phyloP scores from a whole-genome alignment of 2,888 invertebrate species.

The Phyllotreta cruciferae region DNA sequence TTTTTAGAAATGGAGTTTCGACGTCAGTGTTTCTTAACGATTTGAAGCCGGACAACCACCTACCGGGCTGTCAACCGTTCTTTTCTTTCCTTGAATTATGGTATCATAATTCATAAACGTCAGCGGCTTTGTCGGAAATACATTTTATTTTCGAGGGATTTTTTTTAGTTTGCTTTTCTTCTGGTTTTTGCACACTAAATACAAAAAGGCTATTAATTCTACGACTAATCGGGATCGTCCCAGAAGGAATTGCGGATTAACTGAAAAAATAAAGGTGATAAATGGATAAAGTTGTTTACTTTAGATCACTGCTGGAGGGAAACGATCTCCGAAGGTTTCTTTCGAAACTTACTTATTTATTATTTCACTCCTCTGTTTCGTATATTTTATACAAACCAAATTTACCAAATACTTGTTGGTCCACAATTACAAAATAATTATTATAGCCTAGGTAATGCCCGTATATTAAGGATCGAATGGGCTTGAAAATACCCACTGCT shows the following conservation, averaged over 20 bases:
- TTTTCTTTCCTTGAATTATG: conserved; percentile 60
- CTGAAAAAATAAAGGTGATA: conserved; percentile 24
- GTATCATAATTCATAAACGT: conserved; percentile 58
- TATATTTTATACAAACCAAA: too few relatives aligned
- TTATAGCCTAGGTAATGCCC: too few relatives aligned
- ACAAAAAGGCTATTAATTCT: conserved; percentile 43
- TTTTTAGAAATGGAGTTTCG: conserved; percentile 40
- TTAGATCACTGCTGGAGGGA: conserved; percentile 2
- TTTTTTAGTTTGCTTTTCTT: conserved; percentile 42
- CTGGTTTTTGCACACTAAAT: conserved; percentile 39
- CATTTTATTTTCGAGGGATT: conserved; percentile 44
- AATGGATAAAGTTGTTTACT: conserved; percentile 19
- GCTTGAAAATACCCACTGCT: too few relatives aligned
- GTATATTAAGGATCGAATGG: too few relatives aligned
- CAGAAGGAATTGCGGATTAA: conserved; percentile 20
- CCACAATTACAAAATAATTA: too few relatives aligned
- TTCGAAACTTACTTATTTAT: not conserved
- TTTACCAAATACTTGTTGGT: too few relatives aligned
- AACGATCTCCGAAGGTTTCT: not conserved
- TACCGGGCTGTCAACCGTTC: conserved; percentile 57
- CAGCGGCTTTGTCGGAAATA: conserved; percentile 55
- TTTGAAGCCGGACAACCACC: conserved; percentile 54
- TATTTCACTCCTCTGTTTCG: not conserved
- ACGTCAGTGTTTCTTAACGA: conserved; percentile 40
- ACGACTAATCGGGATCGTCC: conserved; percentile 26